Conservation (phyloP, 2,113 vertebrate genomes). For the Pseudolaguvia tuberculata region DNA sequence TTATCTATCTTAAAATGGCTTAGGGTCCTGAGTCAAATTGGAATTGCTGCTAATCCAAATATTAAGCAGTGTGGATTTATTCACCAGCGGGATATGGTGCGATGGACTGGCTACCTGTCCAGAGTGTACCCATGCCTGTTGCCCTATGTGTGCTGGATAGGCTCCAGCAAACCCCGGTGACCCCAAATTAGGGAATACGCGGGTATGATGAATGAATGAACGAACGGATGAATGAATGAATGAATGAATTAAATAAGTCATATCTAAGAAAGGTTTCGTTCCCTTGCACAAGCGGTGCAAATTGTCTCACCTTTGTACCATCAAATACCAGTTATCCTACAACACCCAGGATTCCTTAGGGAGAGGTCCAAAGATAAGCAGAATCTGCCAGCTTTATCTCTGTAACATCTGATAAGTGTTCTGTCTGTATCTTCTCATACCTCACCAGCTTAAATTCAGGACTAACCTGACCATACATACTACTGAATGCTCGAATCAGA, state of each 20-base stretch:
- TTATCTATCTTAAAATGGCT: not conserved
- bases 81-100: not conserved
- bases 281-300: too few species aligned
- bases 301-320: constrained; percentile 22
- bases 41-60: not conserved
- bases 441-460: not conserved
- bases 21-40: not conserved
- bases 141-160: too few species aligned
- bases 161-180: too few species aligned
- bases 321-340: not conserved
- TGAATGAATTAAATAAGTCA: too few species aligned
- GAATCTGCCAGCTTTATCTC: constrained; percentile 14
- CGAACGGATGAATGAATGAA: too few species aligned
- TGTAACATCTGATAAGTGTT: not conserved
- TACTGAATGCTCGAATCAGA: not conserved
- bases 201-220: too few species aligned
- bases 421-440: not conserved
- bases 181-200: too few species aligned
- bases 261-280: constrained; percentile 6
- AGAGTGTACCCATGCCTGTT: too few species aligned
- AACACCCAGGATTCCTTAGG: constrained; percentile 4
- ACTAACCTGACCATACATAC: not conserved
- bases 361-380: constrained; percentile 2
- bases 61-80: not conserved
- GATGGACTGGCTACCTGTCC: too few species aligned